Evolutionary conservation across 2,113 vertebrate species (phyloP).

Genomic region (Lipophrys pholis): DNA sequence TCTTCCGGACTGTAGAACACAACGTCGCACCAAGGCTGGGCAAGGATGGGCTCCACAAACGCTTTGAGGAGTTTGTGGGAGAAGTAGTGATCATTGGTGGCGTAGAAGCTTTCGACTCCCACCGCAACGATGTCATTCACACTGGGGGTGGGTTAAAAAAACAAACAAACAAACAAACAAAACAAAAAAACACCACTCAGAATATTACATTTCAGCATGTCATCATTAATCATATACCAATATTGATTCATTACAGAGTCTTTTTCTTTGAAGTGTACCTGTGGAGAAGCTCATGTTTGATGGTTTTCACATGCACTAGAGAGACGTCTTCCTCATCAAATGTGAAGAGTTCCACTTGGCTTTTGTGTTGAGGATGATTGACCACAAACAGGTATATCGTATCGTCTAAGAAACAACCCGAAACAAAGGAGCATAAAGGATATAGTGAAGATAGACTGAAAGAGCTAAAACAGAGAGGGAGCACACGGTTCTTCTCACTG

Average conservation of each 20-base stretch:
- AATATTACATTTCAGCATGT: too few relatives aligned
- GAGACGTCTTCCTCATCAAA: conserved; percentile 87
- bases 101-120: conserved; percentile 91
- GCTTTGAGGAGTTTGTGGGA: conserved; percentile 38
- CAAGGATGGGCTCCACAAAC: conserved; percentile 80
- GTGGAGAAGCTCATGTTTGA: conserved; percentile 88
- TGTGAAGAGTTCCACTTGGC: conserved; percentile 90
- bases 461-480: not conserved
- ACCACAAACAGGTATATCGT: conserved; percentile 90
- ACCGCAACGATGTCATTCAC: conserved; percentile 92
- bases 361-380: conserved; percentile 88
- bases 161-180: too few relatives aligned
- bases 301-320: conserved; percentile 88
- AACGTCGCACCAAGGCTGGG: conserved; percentile 85
- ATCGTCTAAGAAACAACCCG: conserved; percentile 77
- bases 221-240: too few relatives aligned
- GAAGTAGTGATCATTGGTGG: conserved; percentile 93
- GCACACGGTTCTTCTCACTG: not conserved
- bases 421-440: not conserved
- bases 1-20: conserved; percentile 91
- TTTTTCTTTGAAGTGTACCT: conserved; percentile 67
- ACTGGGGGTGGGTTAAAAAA: conserved; percentile 68
- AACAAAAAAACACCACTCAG: too few relatives aligned
- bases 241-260: too few relatives aligned
- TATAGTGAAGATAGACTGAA: too few relatives aligned